phyloP scores from a whole-genome alignment of 1,140 invertebrate genomes.

The Cephus cinctus region DNA sequence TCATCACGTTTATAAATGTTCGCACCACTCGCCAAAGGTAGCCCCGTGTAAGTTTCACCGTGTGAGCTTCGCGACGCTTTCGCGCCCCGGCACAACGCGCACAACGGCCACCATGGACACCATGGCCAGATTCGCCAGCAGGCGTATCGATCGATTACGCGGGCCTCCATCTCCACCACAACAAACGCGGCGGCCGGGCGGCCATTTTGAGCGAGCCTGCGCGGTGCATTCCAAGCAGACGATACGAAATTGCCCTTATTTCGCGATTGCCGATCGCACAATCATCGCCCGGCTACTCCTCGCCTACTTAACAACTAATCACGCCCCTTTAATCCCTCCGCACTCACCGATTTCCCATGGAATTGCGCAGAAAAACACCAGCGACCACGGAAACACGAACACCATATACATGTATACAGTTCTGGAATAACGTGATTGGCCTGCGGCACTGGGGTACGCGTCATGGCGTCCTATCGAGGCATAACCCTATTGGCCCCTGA shows the following conservation, averaged over 20 bases:
- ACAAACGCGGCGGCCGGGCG: slow-evolving; percentile 28
- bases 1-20: too few species aligned
- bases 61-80: slow-evolving; percentile 21
- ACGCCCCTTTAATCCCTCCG: slow-evolving; percentile 9
- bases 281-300: slow-evolving; percentile 12
- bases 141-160: slow-evolving; percentile 44
- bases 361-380: slow-evolving; percentile 21
- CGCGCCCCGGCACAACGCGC: slow-evolving; percentile 28
- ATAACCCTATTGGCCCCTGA: slow-evolving; percentile 24
- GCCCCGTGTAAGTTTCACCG: slow-evolving; percentile 16
- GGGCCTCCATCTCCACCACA: slow-evolving; percentile 39
- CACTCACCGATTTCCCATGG: slow-evolving; percentile 33
- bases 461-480: slow-evolving; percentile 30
- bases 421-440: slow-evolving; percentile 41
- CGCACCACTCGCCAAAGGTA: slow-evolving; percentile 13
- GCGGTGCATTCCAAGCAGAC: slow-evolving; percentile 55
- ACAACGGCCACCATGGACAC: slow-evolving; percentile 35
- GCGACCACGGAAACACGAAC: slow-evolving; percentile 34
- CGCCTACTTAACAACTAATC: slow-evolving; percentile 10
- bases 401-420: slow-evolving; percentile 42
- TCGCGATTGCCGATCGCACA: slow-evolving; percentile 17
- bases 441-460: slow-evolving; percentile 22
- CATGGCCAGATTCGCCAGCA: slow-evolving; percentile 34
- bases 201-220: slow-evolving; percentile 59
- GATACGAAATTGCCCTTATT: slow-evolving; percentile 43